These are phyloP conservation scores for Gymnocheta viridis DNA, from an alignment of 2,888 invertebrate species.

Conservation along the genomic window DNA sequence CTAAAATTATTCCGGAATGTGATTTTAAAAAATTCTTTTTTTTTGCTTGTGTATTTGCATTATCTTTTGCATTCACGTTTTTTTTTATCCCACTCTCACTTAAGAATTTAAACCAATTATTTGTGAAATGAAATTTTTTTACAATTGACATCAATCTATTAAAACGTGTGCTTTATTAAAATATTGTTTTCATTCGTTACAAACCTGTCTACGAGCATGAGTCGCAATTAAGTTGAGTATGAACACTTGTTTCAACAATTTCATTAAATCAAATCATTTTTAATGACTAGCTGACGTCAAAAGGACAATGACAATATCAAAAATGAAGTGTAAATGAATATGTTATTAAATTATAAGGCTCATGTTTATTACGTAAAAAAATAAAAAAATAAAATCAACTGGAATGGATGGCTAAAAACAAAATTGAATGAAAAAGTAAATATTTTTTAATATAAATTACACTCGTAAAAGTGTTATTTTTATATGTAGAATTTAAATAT, in stretches of 20 bases:
- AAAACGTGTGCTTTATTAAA: not conserved
- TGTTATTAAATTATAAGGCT: conserved; percentile 2
- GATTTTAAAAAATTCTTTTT: no score
- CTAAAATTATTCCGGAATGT: no score
- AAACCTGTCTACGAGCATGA: not conserved
- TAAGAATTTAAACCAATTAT: conserved; percentile 16
- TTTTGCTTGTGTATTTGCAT: no score
- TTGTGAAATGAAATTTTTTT: not conserved
- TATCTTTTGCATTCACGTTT: no score
- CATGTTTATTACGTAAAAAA: not conserved
- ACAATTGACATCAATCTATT: not conserved
- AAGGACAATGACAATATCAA: conserved; percentile 56
- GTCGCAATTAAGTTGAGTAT: conserved; percentile 23
- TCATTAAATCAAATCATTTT: conserved; percentile 67
- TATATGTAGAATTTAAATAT: no score
- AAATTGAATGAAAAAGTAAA: not conserved
- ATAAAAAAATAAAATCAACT: no score
- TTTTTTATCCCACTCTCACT: not conserved
- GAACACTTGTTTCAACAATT: conserved; percentile 26
- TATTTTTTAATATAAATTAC: conserved; percentile 31
- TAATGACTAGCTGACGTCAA: conserved; percentile 67
- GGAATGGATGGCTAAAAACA: no score
- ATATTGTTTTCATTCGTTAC: not conserved
- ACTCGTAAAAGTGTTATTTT: conserved; percentile 11
- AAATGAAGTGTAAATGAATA: not conserved